phyloP scores from a whole-genome alignment of 2,888 invertebrate genomes.

The Sesia apiformis region DNA sequence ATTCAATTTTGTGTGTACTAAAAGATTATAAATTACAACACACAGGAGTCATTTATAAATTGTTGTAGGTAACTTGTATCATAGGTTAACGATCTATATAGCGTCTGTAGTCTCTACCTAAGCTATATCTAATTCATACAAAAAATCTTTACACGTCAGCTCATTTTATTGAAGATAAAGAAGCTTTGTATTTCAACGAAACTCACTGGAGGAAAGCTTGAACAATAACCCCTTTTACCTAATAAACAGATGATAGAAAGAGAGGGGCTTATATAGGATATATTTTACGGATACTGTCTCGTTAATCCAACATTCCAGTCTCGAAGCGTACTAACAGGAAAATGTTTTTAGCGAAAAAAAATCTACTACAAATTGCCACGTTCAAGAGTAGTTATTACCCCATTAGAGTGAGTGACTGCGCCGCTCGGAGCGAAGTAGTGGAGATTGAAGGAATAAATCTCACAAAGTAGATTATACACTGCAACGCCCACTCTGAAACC shows the following conservation, averaged over 20 bases:
- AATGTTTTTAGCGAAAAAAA: slow-evolving; percentile 39
- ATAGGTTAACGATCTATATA: too few species aligned
- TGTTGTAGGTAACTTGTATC: too few species aligned
- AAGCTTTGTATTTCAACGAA: too few species aligned
- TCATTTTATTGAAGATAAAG: too few species aligned
- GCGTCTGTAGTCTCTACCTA: too few species aligned
- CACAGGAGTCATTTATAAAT: too few species aligned
- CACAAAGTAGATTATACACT: slow-evolving; percentile 25
- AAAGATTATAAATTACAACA: too few species aligned
- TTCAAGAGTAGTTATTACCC: slow-evolving; percentile 55
- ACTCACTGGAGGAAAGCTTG: too few species aligned
- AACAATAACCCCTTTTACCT: not conserved
- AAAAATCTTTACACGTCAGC: too few species aligned
- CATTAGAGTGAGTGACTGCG: slow-evolving; percentile 47
- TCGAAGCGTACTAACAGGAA: slow-evolving; percentile 36
- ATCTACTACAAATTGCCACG: slow-evolving; percentile 48
- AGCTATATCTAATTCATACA: too few species aligned
- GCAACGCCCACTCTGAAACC: slow-evolving; percentile 10
- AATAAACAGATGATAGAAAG: not conserved
- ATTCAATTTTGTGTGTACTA: too few species aligned
- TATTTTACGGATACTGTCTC: slow-evolving; percentile 20
- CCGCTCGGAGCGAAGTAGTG: slow-evolving; percentile 27
- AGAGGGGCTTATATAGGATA: slow-evolving; percentile 14
- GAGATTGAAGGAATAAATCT: slow-evolving; percentile 49
- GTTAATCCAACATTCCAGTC: slow-evolving; percentile 15